Base-by-base conservation (phyloP, 2,113 vertebrate species). In the Zootoca vivipara region DNA sequence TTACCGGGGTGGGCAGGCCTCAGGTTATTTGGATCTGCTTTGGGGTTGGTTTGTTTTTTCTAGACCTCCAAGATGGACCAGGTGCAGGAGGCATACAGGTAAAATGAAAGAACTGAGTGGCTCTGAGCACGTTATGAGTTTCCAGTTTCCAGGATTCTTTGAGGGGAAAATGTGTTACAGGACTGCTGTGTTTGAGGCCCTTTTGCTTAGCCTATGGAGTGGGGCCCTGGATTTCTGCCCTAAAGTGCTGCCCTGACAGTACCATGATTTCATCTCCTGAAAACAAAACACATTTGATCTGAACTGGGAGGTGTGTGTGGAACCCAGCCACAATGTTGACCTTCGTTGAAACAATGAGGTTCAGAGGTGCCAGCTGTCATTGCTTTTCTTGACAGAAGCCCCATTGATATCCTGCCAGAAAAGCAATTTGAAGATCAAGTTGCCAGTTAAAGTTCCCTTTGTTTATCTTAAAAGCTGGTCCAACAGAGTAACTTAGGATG, bases 391-490 rank as follows among this genome's bases (percentile, higher is more conserved):
- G 62, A 46, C 22, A 56, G 58, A 77, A 52, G 24, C 8, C 40
- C 15, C n/a, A 78, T 46, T 86, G 40, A 46, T 65, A 67, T 85
- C 58, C 46, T 56, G 62, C 64, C 85, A 86, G 13, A 33, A 78
- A 69, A 86, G 62, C 64, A 46, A 67, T 78, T 42, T 86, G 85
- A 69, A 65, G 28, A 67, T 86, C 38, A 78, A 24, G 38, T 85
- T 85, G 35, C 56, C 33, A 81, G 9, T 38, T 64, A 82, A 26
- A 40, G 62, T 65, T 65, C 52, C 33, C 64, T 85, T 20, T 65
- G 26, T 65, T 78, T 67, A 5, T 65, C 28, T 42, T 85, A 85
- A 64, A 78, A 69, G 65, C 62, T 56, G 12, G 18, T 65, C 38
- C 33, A 40, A 65, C 79, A 78, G 12, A 46, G 40, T 38, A 38